Evolutionary conservation across 2,797 vertebrate species (phyloP).

Genomic region (Lagocephalus sceleratus): DNA sequence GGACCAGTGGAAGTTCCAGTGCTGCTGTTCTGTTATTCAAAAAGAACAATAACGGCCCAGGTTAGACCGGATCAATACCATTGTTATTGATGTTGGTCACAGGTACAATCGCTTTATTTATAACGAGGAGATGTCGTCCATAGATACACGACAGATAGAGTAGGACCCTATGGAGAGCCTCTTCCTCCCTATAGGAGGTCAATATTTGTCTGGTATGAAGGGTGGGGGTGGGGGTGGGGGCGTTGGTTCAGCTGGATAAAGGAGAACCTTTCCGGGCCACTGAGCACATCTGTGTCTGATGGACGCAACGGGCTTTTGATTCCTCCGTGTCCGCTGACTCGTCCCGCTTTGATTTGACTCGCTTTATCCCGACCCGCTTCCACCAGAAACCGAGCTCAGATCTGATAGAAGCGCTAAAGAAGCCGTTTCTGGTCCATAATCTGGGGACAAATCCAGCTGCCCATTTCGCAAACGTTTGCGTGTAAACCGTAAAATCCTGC

Average conservation of each 20-base stretch:
- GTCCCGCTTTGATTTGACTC: background rate
- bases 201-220: conserved; percentile 22
- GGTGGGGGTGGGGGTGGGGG: conserved; percentile 1
- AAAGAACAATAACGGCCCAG: no score
- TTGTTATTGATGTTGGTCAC: no score
- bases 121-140: no score
- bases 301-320: background rate
- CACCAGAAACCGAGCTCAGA: background rate
- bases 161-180: background rate
- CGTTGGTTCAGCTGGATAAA: conserved; percentile 20
- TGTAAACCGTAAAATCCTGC: no score
- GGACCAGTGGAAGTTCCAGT: background rate
- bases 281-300: conserved; percentile 14
- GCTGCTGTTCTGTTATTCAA: no score
- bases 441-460: no score
- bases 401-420: no score
- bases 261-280: conserved; percentile 29
- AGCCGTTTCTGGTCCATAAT: no score
- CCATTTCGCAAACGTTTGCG: no score
- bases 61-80: no score
- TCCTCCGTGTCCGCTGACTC: conserved; percentile 8
- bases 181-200: conserved; percentile 10
- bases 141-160: no score
- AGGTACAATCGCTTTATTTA: no score
- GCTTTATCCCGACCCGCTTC: background rate